Evolutionary conservation across 2,113 vertebrate species (phyloP).

Genomic region (Pycnonotus jocosus): DNA sequence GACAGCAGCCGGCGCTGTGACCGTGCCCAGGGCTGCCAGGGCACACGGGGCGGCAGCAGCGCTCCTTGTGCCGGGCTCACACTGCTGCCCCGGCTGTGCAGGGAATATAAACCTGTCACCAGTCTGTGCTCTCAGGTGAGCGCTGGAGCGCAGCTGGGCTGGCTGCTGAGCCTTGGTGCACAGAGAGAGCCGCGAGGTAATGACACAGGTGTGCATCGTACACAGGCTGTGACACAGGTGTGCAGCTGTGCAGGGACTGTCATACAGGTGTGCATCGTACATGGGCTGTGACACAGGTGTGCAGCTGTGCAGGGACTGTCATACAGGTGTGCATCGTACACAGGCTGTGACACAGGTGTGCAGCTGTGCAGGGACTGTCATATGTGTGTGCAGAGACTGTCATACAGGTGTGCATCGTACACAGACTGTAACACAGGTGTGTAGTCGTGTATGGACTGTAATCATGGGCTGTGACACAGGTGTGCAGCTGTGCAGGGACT

Average conservation of each 20-base stretch:
- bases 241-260: no score
- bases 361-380: no score
- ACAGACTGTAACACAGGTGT: background rate
- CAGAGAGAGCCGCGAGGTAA: background rate
- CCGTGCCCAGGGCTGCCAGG: background rate
- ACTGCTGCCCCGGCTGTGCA: background rate
- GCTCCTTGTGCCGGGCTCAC: rapidly evolving
- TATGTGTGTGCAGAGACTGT: no score
- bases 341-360: background rate
- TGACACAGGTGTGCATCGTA: background rate
- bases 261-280: no score
- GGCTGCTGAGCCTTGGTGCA: background rate
- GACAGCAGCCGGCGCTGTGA: background rate
- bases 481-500: background rate
- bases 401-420: no score
- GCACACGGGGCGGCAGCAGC: background rate
- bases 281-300: no score
- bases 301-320: no score
- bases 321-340: no score
- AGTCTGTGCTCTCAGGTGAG: background rate
- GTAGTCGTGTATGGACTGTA: no score
- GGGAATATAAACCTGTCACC: rapidly evolving
- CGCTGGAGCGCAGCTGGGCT: background rate
- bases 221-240: background rate
- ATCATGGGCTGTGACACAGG: no score